phyloP scores from a whole-genome alignment of 1,140 invertebrate species.

The Pseudomyrmex flavicornis region DNA sequence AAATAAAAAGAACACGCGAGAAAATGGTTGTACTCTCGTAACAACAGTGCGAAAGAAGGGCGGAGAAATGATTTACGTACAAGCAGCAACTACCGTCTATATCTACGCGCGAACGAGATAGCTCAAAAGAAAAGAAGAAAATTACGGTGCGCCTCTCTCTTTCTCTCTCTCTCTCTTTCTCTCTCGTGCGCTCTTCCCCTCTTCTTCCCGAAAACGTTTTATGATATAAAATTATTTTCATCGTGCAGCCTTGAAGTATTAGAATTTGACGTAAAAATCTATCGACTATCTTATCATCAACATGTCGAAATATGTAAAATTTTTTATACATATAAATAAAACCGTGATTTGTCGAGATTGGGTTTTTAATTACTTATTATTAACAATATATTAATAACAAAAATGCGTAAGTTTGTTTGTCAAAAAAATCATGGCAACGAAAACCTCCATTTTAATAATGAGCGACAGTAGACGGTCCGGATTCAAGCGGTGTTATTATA shows the following conservation, averaged over 20 bases:
- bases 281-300: not conserved
- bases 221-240: constrained; percentile 2
- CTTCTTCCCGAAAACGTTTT: not conserved
- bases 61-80: constrained; percentile 52
- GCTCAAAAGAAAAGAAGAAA: constrained; percentile 4
- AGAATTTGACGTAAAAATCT: not conserved
- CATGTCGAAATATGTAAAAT: not conserved
- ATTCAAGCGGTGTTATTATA: not conserved
- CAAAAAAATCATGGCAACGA: not conserved
- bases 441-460: constrained; percentile 1
- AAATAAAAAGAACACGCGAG: constrained; percentile 43
- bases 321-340: not conserved
- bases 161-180: too few species aligned
- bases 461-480: not conserved
- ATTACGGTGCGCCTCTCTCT: constrained; percentile 7
- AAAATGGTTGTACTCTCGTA: constrained; percentile 52
- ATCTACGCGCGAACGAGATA: not conserved
- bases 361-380: too few species aligned
- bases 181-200: too few species aligned
- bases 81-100: constrained; percentile 30
- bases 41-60: constrained; percentile 39
- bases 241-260: not conserved
- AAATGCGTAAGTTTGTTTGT: not conserved
- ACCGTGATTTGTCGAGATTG: too few species aligned
- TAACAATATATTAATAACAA: not conserved